phyloP scores from a whole-genome alignment of 2,113 vertebrate species.

The Tricholaema leucomelas region DNA sequence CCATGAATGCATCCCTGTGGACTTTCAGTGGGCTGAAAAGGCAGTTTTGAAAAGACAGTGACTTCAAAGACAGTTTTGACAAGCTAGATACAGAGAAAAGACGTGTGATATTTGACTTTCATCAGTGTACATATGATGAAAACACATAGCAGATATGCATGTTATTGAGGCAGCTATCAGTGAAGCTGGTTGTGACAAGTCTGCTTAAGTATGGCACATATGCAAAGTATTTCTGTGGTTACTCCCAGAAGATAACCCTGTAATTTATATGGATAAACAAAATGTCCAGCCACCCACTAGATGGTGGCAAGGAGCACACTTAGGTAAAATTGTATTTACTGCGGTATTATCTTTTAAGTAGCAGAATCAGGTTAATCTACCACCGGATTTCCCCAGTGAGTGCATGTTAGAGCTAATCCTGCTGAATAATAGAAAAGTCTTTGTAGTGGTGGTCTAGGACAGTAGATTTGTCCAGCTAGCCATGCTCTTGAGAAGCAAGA shows the following conservation, averaged over 20 bases:
- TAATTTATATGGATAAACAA: neutral
- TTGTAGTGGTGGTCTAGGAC: neutral
- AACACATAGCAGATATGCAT: neutral
- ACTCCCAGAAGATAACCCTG: neutral
- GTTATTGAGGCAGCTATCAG: neutral
- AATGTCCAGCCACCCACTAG: conserved; percentile 23
- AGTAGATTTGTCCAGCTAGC: neutral
- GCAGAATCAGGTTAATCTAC: neutral
- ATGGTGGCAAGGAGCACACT: conserved; percentile 37
- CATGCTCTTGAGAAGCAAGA: neutral
- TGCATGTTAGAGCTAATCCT: neutral
- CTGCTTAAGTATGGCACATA: neutral
- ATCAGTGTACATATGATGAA: neutral
- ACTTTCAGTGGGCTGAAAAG: neutral
- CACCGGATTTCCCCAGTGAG: neutral
- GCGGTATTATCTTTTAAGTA: neutral
- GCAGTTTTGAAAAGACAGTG: neutral
- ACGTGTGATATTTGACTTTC: neutral
- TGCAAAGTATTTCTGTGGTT: neutral
- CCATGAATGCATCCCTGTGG: neutral
- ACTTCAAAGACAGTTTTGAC: neutral
- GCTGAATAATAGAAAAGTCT: neutral
- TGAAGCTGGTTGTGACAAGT: neutral
- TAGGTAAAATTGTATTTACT: conserved; percentile 2
- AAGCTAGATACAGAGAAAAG: neutral